These are phyloP conservation scores for Protonemura montana DNA, from an alignment of 2,888 invertebrate genomes.

Conservation along the genomic window DNA sequence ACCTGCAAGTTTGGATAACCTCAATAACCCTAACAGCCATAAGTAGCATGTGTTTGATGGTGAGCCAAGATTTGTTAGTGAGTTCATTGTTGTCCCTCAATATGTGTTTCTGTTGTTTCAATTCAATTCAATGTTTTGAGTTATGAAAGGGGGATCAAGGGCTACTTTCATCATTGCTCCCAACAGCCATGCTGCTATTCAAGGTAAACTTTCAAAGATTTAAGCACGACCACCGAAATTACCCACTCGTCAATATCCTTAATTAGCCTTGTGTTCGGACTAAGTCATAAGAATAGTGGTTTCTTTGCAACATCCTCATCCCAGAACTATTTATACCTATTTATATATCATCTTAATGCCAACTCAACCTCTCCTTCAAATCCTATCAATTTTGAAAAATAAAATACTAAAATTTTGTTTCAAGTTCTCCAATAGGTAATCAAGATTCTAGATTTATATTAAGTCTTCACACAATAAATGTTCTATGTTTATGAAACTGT, in stretches of 20 bases:
- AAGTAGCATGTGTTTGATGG: background rate
- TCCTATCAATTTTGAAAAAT: too few species aligned
- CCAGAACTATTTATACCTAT: too few species aligned
- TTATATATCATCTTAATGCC: too few species aligned
- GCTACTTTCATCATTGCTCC: background rate
- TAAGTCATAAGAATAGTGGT: background rate
- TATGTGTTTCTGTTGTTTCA: background rate
- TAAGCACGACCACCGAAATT: background rate
- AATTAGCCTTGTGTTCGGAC: background rate
- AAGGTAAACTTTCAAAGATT: background rate
- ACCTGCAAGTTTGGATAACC: background rate
- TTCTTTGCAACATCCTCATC: background rate
- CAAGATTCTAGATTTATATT: too few species aligned
- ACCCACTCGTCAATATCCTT: background rate
- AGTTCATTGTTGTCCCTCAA: background rate
- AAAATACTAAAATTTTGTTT: too few species aligned
- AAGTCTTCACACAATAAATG: too few species aligned
- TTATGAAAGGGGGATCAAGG: background rate
- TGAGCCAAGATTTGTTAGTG: background rate
- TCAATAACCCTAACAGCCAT: background rate
- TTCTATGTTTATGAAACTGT: too few species aligned
- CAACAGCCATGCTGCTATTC: background rate
- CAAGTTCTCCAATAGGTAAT: too few species aligned
- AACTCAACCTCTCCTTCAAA: too few species aligned
- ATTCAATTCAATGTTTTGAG: background rate